Percentiles rank a stretch among this genome's conserved stretches.
These are phyloP conservation scores for Drosophila ezoana DNA, from an alignment of 2,888 invertebrate species.

Conservation along the genomic window DNA sequence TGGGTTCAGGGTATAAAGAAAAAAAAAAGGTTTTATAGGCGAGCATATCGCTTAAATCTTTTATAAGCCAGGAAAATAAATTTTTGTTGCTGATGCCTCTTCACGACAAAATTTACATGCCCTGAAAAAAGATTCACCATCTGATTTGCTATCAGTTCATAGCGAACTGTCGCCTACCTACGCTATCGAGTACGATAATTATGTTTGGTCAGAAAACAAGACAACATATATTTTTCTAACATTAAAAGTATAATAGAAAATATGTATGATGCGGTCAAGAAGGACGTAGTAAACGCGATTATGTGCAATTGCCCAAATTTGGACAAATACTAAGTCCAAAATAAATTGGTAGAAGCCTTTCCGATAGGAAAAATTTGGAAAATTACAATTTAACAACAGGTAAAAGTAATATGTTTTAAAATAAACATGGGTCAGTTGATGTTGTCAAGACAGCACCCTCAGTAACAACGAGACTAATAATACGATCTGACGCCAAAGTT, in stretches of 20 bases:
- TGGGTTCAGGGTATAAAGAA: too few species aligned
- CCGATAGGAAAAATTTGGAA: conserved; percentile 6
- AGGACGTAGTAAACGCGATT: conserved; percentile 13
- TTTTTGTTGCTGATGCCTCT: conserved; percentile 5
- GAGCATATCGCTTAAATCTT: conserved; percentile 2
- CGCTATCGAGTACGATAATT: not conserved
- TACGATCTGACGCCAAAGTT: too few species aligned
- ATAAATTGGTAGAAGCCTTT: not conserved
- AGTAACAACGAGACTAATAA: too few species aligned
- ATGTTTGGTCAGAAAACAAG: conserved; percentile 9
- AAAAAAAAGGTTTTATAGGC: too few species aligned
- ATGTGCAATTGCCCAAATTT: conserved; percentile 9
- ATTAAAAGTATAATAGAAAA: conserved; percentile 1
- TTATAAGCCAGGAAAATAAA: conserved; percentile 12
- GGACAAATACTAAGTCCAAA: too few species aligned
- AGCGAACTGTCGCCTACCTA: conserved; percentile 6
- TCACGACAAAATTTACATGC: not conserved
- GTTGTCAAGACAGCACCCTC: too few species aligned
- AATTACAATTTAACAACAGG: too few species aligned
- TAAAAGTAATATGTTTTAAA: too few species aligned
- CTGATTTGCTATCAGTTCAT: not conserved
- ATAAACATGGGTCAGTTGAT: too few species aligned
- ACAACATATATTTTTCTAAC: conserved; percentile 8
- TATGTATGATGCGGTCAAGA: conserved; percentile 4
- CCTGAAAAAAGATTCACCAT: not conserved